These are phyloP conservation scores for Scolopax mira DNA, from an alignment of 2,113 vertebrate genomes.

Conservation along the genomic window DNA sequence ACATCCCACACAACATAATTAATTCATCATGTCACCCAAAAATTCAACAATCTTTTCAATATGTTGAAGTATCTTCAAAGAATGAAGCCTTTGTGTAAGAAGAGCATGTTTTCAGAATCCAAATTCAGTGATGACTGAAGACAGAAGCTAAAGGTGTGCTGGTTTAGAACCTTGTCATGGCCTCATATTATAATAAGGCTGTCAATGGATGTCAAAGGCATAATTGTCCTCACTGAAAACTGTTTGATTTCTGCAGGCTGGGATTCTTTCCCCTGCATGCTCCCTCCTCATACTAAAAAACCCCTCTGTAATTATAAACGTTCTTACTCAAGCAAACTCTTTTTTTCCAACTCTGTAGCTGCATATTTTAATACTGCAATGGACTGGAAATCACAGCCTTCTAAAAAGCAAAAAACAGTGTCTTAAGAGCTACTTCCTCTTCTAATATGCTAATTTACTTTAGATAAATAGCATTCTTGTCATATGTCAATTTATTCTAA, in stretches of 20 bases:
- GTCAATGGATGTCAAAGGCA: neutral
- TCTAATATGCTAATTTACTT: conserved; percentile 5
- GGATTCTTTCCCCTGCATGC: neutral
- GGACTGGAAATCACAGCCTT: neutral
- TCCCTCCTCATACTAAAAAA: neutral
- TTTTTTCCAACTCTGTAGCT: neutral
- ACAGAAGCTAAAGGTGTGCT: neutral
- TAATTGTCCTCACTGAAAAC: neutral
- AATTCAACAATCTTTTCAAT: neutral
- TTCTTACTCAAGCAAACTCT: neutral
- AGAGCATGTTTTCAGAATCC: neutral
- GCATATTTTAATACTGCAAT: neutral
- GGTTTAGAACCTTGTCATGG: neutral
- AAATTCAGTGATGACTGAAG: neutral
- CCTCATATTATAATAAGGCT: neutral
- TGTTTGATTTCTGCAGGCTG: neutral
- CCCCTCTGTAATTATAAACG: neutral
- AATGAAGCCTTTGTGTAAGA: neutral
- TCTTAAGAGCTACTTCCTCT: neutral
- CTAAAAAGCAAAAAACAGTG: neutral
- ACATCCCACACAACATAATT: neutral
- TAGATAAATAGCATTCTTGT: conserved; percentile 11
- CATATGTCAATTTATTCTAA: conserved; percentile 24
- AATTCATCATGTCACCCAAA: neutral
- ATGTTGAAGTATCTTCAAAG: neutral